A percentile compares a stretch with the other conserved stretches of the same genome.
Evolutionary conservation across 2,113 vertebrate genomes (phyloP).

Genomic region (Athene cunicularia): DNA sequence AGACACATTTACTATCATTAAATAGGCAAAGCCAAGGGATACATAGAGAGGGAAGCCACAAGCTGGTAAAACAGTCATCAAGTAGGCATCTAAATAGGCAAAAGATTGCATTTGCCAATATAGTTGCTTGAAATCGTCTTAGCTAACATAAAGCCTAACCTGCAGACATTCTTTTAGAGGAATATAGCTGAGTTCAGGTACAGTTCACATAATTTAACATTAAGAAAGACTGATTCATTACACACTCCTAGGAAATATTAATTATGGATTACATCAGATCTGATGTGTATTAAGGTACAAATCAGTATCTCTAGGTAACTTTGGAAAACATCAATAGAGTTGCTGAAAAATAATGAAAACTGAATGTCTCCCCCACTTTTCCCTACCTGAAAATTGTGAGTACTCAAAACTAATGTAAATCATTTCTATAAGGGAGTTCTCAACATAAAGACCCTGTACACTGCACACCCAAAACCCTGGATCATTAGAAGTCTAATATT

Average conservation of each 20-base stretch:
- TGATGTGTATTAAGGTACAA: background rate
- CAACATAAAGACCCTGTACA: background rate
- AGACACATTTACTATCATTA: background rate
- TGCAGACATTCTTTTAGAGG: background rate
- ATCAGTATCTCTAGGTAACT: background rate
- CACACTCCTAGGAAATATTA: background rate
- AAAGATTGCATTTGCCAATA: background rate
- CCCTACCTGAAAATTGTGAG: background rate
- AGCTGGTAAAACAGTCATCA: background rate
- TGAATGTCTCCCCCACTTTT: background rate
- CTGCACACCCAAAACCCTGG: background rate
- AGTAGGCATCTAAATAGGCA: background rate
- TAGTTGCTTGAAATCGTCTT: background rate
- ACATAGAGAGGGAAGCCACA: background rate
- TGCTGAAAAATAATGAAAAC: background rate
- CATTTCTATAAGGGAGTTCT: background rate
- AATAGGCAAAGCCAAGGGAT: background rate
- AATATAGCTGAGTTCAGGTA: background rate
- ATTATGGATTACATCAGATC: background rate
- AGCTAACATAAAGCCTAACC: background rate
- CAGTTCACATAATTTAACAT: rapidly evolving
- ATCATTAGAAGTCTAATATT: background rate
- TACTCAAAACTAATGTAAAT: background rate
- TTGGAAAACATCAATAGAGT: background rate
- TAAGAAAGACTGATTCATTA: background rate